Evolutionary conservation across 2,888 invertebrate genomes (phyloP).

Genomic region (Apotomis betuletana): DNA sequence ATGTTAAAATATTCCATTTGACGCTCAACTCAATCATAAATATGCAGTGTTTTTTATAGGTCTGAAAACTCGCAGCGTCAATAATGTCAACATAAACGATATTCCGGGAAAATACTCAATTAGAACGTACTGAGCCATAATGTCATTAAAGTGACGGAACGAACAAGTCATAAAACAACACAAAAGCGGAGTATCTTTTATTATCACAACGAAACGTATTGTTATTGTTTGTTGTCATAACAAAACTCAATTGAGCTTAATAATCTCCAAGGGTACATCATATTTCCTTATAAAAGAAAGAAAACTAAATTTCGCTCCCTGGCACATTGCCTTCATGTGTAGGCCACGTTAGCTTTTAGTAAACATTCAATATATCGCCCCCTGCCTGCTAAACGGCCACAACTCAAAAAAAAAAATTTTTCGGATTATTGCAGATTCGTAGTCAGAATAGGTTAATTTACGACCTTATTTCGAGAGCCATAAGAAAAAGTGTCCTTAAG

Average conservation of each 20-base stretch:
- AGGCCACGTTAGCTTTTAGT: neutral
- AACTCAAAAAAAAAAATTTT: too few relatives aligned
- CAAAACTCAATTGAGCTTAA: conserved; percentile 9
- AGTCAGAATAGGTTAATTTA: too few relatives aligned
- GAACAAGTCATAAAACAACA: neutral
- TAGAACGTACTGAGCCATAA: conserved; percentile 13
- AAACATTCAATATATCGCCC: neutral
- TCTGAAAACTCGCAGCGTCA: conserved; percentile 20
- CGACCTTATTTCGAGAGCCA: too few relatives aligned
- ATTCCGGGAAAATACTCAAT: conserved; percentile 15
- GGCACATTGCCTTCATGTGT: neutral
- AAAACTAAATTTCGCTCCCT: neutral
- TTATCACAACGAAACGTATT: conserved; percentile 1
- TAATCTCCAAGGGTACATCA: conserved; percentile 3
- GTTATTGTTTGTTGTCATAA: conserved; percentile 20
- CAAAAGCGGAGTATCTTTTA: neutral
- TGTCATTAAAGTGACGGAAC: neutral
- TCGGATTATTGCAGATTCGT: too few relatives aligned
- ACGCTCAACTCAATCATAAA: conserved; percentile 30
- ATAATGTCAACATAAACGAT: conserved; percentile 15
- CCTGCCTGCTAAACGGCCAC: too few relatives aligned
- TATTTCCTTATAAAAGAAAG: neutral
- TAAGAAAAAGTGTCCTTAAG: too few relatives aligned
- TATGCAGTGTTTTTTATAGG: conserved; percentile 28
- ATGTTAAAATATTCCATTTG: conserved; percentile 21